Evolutionary conservation across 1,140 invertebrate genomes (phyloP).

Genomic region (Zaprionus camerounensis): DNA sequence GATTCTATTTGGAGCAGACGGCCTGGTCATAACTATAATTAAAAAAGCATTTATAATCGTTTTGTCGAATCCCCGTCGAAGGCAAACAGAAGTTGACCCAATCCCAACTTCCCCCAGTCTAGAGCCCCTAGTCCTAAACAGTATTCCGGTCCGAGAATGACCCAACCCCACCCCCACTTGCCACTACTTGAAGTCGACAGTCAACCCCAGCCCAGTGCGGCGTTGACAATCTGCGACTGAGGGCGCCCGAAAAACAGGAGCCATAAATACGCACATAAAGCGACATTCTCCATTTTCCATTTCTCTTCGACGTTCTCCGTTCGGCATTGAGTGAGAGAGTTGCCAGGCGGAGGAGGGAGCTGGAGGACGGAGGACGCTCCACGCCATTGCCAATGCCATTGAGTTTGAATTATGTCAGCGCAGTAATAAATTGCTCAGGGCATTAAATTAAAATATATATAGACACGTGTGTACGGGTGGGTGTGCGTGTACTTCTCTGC

Average conservation of each 20-base stretch:
- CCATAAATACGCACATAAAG: conserved; percentile 64
- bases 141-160: neutral
- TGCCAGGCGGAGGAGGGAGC: neutral
- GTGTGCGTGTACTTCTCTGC: conserved; percentile 6
- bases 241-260: conserved; percentile 19
- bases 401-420: conserved; percentile 75
- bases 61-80: conserved; percentile 54
- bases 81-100: conserved; percentile 40
- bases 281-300: conserved; percentile 38
- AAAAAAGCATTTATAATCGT: conserved; percentile 73
- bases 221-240: conserved; percentile 35
- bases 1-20: conserved; percentile 38
- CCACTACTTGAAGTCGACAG: conserved; percentile 38
- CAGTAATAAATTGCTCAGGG: conserved; percentile 71
- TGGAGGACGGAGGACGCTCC: conserved; percentile 9
- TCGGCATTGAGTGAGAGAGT: neutral
- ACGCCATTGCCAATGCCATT: conserved; percentile 54
- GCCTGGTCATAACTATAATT: conserved; percentile 63
- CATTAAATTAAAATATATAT: conserved; percentile 73
- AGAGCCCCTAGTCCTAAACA: neutral
- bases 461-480: conserved; percentile 26
- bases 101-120: conserved; percentile 2
- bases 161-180: neutral
- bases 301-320: neutral
- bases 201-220: conserved; percentile 15